Conservation (phyloP, 2,797 vertebrate species). For the Pseudochirops corinnae region DNA sequence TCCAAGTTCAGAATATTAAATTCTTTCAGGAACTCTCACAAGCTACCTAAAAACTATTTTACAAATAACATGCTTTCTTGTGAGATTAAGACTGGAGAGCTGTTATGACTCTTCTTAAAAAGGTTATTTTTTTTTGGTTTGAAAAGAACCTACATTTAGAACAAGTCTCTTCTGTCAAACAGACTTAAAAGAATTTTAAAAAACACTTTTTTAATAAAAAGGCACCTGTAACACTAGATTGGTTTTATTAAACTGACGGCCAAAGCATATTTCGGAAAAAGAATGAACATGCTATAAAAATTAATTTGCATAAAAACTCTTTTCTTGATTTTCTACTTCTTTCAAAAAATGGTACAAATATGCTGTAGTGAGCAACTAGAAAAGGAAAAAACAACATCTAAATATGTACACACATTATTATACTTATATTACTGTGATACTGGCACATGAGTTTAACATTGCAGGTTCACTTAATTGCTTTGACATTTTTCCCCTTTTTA, state of each 20-base stretch:
- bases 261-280: neutral
- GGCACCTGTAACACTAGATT: neutral
- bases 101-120: conserved; percentile 43
- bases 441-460: neutral
- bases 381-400: neutral
- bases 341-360: neutral
- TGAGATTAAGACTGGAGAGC: neutral
- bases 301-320: neutral
- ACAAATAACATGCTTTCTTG: conserved; percentile 26
- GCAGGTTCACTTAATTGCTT: neutral
- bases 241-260: neutral
- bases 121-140: neutral
- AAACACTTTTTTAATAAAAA: conserved; percentile 26
- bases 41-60: conserved; percentile 25
- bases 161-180: conserved; percentile 38
- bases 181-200: neutral
- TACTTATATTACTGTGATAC: neutral
- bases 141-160: neutral
- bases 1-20: neutral
- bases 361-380: neutral
- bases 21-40: conserved; percentile 25
- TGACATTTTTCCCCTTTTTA: neutral
- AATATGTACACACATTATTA: neutral
- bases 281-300: neutral
- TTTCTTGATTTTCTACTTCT: neutral